Base-by-base conservation (phyloP, 1,140 invertebrate species). In the Ostrea denselamellosa region DNA sequence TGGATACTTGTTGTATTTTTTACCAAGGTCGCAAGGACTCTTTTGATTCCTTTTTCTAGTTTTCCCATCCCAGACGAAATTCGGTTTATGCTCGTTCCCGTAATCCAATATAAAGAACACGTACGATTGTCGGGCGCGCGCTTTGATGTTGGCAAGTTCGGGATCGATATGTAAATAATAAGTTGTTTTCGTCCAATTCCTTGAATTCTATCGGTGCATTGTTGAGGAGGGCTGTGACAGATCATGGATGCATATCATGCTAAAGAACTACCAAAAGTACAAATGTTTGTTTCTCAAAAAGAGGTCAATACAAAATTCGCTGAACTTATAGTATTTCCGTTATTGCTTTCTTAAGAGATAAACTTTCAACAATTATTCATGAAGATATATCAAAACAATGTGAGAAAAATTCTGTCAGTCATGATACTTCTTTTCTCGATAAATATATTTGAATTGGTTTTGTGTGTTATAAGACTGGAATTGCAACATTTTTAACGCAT, bases 141-240 rank as follows among this genome's bases (percentile, higher is more conserved):
- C 68, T 77, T 77, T 77, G 68, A 77, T 77, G 9, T 77, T 14
- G 14, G 68, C 22, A 77, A 28, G 68, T 77, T 25, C 10, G 25
- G 14, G 68, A 77, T 77, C 68, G 68, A 77, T 77, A 12, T 77
- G 68, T 77, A 77, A 77, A 77, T 77, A 77, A 77, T 77, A 77
- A 77, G 25, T 77, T 77, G 68, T 77, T 77, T 77, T 2, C 28
- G 68, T 14, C 28, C 68, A 77, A 77, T 77, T 77, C 68, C 68
- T 77, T 5, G 68, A 25, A 77, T 44, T 77, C 28, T 77, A 77
- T 34, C 68, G 68, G 9, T 77, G 68, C 9, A 25, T 25, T 25
- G 25, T 77, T 77, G 25, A 34, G 68, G 28, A 77, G 28, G 68
- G 28, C 68, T 28, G 22, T 77, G 68, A 77, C 25, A 77, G 68